Conservation (phyloP, 2,888 invertebrate species). For the Callimorpha dominula region DNA sequence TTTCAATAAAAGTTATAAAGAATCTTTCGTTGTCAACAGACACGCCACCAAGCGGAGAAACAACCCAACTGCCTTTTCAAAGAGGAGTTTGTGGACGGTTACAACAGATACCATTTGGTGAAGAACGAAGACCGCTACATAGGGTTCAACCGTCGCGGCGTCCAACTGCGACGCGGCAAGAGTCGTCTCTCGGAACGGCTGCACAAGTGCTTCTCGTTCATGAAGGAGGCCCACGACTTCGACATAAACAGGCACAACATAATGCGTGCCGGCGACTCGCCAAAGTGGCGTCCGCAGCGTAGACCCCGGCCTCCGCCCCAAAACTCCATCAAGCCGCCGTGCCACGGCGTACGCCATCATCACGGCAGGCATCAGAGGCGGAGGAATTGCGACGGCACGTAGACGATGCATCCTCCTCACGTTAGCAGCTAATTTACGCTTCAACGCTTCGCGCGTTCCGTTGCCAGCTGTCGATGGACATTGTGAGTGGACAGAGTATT, state of each 20-base stretch:
- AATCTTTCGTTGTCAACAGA: conserved; percentile 65
- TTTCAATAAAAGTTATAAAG: background rate
- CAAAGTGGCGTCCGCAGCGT: conserved; percentile 81
- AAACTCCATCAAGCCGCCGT: conserved; percentile 77
- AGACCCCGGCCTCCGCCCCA: conserved; percentile 73
- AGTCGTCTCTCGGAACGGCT: conserved; percentile 74
- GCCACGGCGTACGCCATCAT: conserved; percentile 79
- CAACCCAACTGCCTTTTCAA: conserved; percentile 88
- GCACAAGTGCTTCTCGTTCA: conserved; percentile 88
- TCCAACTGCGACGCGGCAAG: conserved; percentile 83
- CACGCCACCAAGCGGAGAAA: conserved; percentile 86
- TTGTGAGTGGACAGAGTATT: conserved; percentile 86
- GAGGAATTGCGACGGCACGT: conserved; percentile 83
- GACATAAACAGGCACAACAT: conserved; percentile 88
- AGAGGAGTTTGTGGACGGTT: conserved; percentile 88
- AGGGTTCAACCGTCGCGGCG: conserved; percentile 88
- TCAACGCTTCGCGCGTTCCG: conserved; percentile 85
- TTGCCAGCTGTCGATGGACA: conserved; percentile 84
- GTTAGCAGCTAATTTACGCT: conserved; percentile 82
- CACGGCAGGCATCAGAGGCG: conserved; percentile 81
- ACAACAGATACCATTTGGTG: conserved; percentile 88
- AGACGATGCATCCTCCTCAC: conserved; percentile 61
- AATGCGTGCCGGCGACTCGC: conserved; percentile 81
- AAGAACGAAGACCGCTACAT: conserved; percentile 87
- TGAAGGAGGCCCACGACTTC: conserved; percentile 88